Conservation (phyloP, 2,797 vertebrate genomes). For the Leptoclinus maculatus region DNA sequence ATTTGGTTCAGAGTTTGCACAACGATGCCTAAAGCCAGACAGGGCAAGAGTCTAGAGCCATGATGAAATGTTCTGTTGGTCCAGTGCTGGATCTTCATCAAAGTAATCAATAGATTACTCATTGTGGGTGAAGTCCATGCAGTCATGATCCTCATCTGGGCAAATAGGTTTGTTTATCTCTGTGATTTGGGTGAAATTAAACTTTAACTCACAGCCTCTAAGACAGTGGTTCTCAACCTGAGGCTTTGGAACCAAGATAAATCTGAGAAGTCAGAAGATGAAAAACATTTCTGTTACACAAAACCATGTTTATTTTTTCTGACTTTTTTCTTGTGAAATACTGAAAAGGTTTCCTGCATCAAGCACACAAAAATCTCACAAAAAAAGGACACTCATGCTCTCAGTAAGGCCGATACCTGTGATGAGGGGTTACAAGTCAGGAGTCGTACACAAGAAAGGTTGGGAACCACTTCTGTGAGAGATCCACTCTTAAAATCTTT, state of each 20-base stretch:
- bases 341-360: not conserved
- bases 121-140: conserved; percentile 31
- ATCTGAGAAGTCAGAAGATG: not conserved
- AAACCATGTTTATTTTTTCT: not conserved
- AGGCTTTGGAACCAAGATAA: not conserved
- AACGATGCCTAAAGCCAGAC: not conserved
- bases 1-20: conserved; percentile 13
- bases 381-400: not conserved
- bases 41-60: not conserved
- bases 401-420: not conserved
- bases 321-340: not conserved
- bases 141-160: not conserved
- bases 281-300: not conserved
- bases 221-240: not conserved
- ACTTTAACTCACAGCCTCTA: not conserved
- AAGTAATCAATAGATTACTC: conserved; percentile 44
- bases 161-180: not conserved
- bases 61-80: conserved; percentile 42
- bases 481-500: too few relatives aligned
- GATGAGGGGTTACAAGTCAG: too few relatives aligned
- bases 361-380: not conserved
- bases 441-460: not conserved
- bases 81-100: conserved; percentile 33
- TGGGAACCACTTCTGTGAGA: too few relatives aligned
- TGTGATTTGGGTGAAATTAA: not conserved